phyloP scores from a whole-genome alignment of 2,113 vertebrate species.

The Polyodon spathula region DNA sequence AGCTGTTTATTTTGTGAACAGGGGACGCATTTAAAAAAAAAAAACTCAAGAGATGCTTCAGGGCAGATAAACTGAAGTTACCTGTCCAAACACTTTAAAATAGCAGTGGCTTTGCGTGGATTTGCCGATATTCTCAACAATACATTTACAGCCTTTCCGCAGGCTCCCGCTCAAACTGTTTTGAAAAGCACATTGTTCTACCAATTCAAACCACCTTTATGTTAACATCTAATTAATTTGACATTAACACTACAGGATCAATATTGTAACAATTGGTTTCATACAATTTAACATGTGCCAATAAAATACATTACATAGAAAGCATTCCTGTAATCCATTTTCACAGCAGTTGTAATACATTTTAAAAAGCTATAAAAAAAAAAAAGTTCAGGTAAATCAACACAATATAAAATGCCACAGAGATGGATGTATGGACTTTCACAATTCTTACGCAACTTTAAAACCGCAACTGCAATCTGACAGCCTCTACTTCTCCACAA shows the following conservation, averaged over 20 bases:
- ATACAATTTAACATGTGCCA: no score
- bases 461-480: slow-evolving; percentile 11
- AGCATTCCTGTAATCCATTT: no score
- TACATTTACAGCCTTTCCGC: no score
- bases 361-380: neutral
- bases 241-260: no score
- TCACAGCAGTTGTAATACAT: no score
- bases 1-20: neutral
- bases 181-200: neutral
- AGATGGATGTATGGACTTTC: neutral
- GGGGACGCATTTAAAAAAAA: slow-evolving; percentile 5
- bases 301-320: no score
- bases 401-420: neutral
- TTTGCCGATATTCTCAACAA: neutral
- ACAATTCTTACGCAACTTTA: neutral
- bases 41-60: slow-evolving; percentile 7
- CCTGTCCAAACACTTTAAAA: neutral
- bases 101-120: neutral
- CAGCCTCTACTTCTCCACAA: neutral
- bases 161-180: no score
- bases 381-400: neutral
- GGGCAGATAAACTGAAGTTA: slow-evolving; percentile 21
- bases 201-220: no score
- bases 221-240: no score
- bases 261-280: no score